A percentile compares a stretch with the other conserved stretches of the same genome.
Evolutionary conservation across 2,888 invertebrate species (phyloP).

Genomic region (Drosophila monieri): DNA sequence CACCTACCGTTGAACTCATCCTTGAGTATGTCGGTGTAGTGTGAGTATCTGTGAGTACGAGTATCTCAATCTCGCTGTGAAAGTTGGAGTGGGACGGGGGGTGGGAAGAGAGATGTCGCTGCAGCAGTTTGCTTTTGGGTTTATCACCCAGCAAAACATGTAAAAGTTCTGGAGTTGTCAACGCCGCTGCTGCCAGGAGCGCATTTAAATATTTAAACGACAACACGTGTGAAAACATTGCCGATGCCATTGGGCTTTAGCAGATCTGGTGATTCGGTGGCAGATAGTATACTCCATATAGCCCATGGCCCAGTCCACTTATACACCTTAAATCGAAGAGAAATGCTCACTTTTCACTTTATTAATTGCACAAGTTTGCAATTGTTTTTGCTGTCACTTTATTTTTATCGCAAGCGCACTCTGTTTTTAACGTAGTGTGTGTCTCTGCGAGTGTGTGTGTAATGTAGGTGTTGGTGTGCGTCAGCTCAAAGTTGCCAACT

Average conservation of each 20-base stretch:
- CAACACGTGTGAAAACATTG: conserved; percentile 75
- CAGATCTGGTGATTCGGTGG: conserved; percentile 5
- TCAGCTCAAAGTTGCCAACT: conserved; percentile 77
- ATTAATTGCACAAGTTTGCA: conserved; percentile 77
- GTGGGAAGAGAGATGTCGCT: conserved; percentile 43
- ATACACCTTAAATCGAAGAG: conserved; percentile 35
- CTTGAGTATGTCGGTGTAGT: conserved; percentile 36
- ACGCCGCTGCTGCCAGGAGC: conserved; percentile 66
- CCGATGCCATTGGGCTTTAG: conserved; percentile 52
- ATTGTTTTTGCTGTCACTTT: conserved; percentile 76
- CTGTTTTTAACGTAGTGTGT: conserved; percentile 33
- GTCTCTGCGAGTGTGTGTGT: conserved; percentile 40
- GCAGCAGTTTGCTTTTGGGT: conserved; percentile 70
- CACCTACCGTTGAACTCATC: conserved; percentile 31
- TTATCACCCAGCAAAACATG: conserved; percentile 68
- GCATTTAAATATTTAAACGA: conserved; percentile 74
- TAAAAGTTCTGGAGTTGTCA: conserved; percentile 68
- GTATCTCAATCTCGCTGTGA: conserved; percentile 18
- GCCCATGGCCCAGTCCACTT: not conserved
- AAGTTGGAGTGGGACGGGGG: conserved; percentile 18
- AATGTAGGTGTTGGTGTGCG: conserved; percentile 45
- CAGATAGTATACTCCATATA: not conserved
- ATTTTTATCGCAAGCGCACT: conserved; percentile 70
- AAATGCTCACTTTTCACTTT: conserved; percentile 71
- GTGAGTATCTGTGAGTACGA: conserved; percentile 20